Percentiles rank a stretch among this genome's conserved stretches.
Evolutionary conservation across 2,797 vertebrate genomes (phyloP).

Genomic region (Eleutherodactylus coqui): DNA sequence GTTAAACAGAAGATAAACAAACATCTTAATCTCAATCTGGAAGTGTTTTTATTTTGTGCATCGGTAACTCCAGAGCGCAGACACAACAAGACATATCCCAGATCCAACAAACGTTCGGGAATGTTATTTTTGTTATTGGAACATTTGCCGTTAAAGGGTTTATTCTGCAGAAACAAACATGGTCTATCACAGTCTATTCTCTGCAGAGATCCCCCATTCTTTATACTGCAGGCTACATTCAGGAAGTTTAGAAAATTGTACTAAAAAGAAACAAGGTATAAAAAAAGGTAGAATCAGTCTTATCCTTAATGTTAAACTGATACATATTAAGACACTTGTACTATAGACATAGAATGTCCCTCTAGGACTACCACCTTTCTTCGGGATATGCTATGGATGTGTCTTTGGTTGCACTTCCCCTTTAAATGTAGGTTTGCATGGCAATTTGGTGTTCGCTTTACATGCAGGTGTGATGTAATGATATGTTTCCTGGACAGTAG

Average conservation of each 20-base stretch:
- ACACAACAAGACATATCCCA: neutral
- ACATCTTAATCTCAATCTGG: neutral
- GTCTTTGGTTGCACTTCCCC: neutral
- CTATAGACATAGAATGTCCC: no score
- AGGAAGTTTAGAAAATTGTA: no score
- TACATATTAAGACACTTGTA: no score
- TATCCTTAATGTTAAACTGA: no score
- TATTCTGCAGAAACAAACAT: neutral
- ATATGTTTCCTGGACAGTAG: no score
- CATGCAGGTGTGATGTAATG: no score
- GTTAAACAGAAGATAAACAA: neutral
- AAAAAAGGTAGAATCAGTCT: no score
- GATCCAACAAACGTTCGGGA: neutral
- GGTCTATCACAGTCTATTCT: neutral
- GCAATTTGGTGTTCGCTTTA: no score
- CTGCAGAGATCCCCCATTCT: neutral
- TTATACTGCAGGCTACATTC: neutral
- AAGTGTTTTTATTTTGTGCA: neutral
- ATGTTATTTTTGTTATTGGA: neutral
- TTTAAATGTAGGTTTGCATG: neutral
- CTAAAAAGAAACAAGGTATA: no score
- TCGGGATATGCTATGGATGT: neutral
- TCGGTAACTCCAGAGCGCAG: neutral
- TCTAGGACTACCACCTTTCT: no score
- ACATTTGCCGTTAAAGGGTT: neutral